Evolutionary conservation across 2,113 vertebrate genomes (phyloP), one percentile per base, ranked within the genome.

Genomic region (Solea senegalensis): DNA sequence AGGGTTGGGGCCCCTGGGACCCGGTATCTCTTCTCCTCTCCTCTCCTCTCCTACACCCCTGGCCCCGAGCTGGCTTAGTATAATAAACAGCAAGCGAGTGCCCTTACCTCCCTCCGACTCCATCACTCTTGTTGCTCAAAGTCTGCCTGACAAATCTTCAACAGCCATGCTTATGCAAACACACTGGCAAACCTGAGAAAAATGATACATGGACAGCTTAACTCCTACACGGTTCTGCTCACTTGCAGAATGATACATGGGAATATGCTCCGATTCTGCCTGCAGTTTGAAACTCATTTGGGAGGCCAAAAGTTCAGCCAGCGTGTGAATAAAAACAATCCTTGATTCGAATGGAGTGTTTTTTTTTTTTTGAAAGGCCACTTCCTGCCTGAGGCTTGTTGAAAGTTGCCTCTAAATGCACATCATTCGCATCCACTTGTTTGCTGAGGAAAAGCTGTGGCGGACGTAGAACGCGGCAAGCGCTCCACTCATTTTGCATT

Each of bases 341-440:
- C 73, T 72, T 45, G 41, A 39, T 80, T 80, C 57, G 74, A 76
- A 57, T 72, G 41, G 40, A 66, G 48, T 4, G 21, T 21, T 1
- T 21, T 21, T 21, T 21, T 21, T 21, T 83, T 74, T 58, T 66
- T 61, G 64, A 85, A 89, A 88, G 83, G 83, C 39, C 78, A 81
- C 54, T 76, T 86, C 74, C 11, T 9, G 72, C 80, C 84, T 64
- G 34, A 1, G 84, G 86, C 81, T 74, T 70, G 74, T 78, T 85
- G 59, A 73, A 27, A 72, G 64, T 74, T 65, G 50, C 61, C 55
- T 55, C 59, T 86, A 81, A 87, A 90, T 83, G 69, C 83, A 81
- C 74, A 79, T 87, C 54, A 65, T 79, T 88, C 61, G 34, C n/a
- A 16, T 80, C 57, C 63, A 80, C 88, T 90, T 72, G 68, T 86